Base-by-base conservation (phyloP, 2,113 vertebrate genomes). In the Phaethon lepturus region DNA sequence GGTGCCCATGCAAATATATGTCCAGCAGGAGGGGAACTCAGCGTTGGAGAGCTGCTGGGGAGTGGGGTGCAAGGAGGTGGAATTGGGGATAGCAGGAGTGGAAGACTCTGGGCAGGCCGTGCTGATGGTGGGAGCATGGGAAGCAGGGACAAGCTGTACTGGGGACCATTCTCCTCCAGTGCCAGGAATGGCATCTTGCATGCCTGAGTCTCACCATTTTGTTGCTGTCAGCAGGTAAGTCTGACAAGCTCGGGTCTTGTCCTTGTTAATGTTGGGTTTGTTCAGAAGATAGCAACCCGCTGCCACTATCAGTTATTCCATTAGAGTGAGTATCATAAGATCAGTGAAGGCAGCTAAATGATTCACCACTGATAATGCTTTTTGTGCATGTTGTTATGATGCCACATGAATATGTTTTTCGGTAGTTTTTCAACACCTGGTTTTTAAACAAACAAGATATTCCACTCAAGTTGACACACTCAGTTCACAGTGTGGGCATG, bases 341-440 rank as follows among this genome's bases (percentile, higher is more conserved):
- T 5, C 2, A 11, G 25, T 33, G 44, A 64, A 45, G 29, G 28
- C 29, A 78, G 28, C 4, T 75, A 53, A 84, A 60, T 22, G 17
- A 29, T 63, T 71, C 77, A 59, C 45, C 17, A 52, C 29, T 45
- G 35, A 33, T 42, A 68, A 12, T 69, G 1, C 38, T 79, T 92
- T 84, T 76, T 93, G 35, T 86, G 67, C 49, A 35, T n/a, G 17
- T 73, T 50, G 12, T 86, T 86, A 31, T 29, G 38, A 56, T 78
- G 29, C 10, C 56, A 74, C 35, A 44, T 3, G 1, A 55, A 63
- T 38, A 35, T 1, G 4, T 75, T 78, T 91, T 92, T 53, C 0
- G 0, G 33, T 47, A 78, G 15, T 25, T 94, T 69, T 84, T 69
- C 31, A 74, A 31, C 26, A 28, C 7, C 23, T 2, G 0, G 0